Base-by-base conservation (phyloP, 1,140 invertebrate species). In the Diachasma alloeum region DNA sequence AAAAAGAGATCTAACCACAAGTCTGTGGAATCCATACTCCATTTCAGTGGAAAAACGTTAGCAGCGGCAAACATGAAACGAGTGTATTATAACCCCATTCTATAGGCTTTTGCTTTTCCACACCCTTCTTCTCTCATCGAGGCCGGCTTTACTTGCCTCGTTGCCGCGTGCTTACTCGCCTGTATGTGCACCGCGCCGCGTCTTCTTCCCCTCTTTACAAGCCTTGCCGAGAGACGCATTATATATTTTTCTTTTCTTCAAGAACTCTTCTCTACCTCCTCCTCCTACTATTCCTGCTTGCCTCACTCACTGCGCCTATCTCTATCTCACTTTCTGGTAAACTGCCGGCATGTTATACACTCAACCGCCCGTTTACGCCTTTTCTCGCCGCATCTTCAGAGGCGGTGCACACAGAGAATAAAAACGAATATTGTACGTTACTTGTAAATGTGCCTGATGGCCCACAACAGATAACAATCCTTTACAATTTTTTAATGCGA, bases 151-250 rank as follows among this genome's bases (percentile, higher is more conserved):
- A 48, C 46, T 73, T 63, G 71, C 71, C 67, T 39, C 74, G 72
- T 75, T 75, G 48, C 71, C 66, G 74, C 73, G 63, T 69, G 74
- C 56, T 75, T 67, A 76, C 74, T 76, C 67, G 74, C 36, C 74
- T 71, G 68, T 71, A 48, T 68, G 67, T 68, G 24, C 74, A 39
- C 53, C 67, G 46, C 56, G 39, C 53, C 67, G 46, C 56, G 39
- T 71, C 69, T 37, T 63, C 11, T 19, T 19, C 59, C 59, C 59
- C 59, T 63, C 59, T 26, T 24, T 31, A 31, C 66, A 31, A 70
- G 42, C 69, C 63, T 42, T 46, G n/a, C 26, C 42, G 10, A 68
- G 17, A 68, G 22, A 17, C 26, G 63, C 63, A 67, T 72, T 72
- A 44, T 66, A 31, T 59, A 66, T 42, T 74, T 74, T 74, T 48